phyloP scores from a whole-genome alignment of 2,888 invertebrate genomes.

The Tenthredo scrophulariae region DNA sequence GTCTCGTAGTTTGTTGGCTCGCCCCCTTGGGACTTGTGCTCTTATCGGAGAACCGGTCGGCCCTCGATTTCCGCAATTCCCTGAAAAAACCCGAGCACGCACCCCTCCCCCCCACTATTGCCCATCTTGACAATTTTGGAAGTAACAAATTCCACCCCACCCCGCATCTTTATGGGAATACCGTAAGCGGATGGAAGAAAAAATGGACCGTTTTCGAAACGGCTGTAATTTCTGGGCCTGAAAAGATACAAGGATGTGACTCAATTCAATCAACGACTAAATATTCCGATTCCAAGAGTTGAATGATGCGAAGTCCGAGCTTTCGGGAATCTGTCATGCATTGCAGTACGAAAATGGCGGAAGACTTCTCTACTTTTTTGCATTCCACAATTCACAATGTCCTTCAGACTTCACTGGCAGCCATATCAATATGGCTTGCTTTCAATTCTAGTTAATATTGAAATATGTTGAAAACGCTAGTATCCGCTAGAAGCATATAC shows the following conservation, averaged over 20 bases:
- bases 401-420: neutral
- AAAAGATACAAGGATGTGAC: neutral
- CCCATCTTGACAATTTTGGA: slow-evolving; percentile 16
- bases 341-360: too few species aligned
- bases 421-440: neutral
- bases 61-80: slow-evolving; percentile 19
- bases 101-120: neutral
- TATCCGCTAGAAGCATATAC: neutral
- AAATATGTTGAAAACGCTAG: neutral
- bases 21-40: slow-evolving; percentile 37
- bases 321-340: neutral
- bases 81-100: neutral
- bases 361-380: too few species aligned
- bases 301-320: neutral
- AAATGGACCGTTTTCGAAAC: neutral
- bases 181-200: neutral
- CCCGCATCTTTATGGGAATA: slow-evolving; percentile 4
- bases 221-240: neutral
- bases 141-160: slow-evolving; percentile 30
- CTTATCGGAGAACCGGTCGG: slow-evolving; percentile 17
- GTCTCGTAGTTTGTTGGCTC: slow-evolving; percentile 43
- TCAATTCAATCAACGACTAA: neutral
- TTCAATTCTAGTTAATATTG: neutral
- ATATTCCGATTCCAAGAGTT: neutral
- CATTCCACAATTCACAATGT: neutral